Evolutionary conservation across 2,113 vertebrate genomes (phyloP), one percentile per base, ranked within the genome.

Genomic region (Chaetura pelagica): DNA sequence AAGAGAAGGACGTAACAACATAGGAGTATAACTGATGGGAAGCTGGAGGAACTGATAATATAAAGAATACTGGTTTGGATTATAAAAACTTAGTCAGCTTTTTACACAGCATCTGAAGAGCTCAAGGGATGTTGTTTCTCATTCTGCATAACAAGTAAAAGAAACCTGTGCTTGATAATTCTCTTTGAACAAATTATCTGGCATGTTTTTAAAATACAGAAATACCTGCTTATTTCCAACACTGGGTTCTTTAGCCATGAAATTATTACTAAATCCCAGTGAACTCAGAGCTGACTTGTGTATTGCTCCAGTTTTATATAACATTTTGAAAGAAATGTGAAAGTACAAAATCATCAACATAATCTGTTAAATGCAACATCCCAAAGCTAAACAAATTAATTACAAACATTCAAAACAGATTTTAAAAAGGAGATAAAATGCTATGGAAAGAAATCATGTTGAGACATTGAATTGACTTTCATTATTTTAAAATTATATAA

Each of bases 141-240:
- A 71, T 78, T 84, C 69, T 81, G 27, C 19, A 38, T 44, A 82
- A 51, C 30, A 77, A 71, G 16, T 64, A 71, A 55, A 86, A 90
- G 26, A 92, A 94, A 75, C 40, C 55, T 89, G 29, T 68, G 30
- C 15, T 87, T 94, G 48, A 91, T 92, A 78, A 92, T 75, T 71
- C 21, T 49, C 29, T 90, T 87, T 91, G 73, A 92, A 87, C 34
- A 94, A 84, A 87, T 84, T 64, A 17, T 83, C 69, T 78, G 57
- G 44, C n/a, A 61, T 51, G 48, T 72, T 72, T 85, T 68, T 64
- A 59, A 95, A 86, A 71, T 24, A 51, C 10, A 61, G 80, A 91
- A 94, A 81, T 62, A 92, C 64, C 32, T 49, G 23, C n/a, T 57
- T 94, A 42, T 76, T 84, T 93, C 62, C 74, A 73, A 81, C 61